These are phyloP conservation scores for Colistium nudipinnis DNA, from an alignment of 2,113 vertebrate species.

Conservation along the genomic window DNA sequence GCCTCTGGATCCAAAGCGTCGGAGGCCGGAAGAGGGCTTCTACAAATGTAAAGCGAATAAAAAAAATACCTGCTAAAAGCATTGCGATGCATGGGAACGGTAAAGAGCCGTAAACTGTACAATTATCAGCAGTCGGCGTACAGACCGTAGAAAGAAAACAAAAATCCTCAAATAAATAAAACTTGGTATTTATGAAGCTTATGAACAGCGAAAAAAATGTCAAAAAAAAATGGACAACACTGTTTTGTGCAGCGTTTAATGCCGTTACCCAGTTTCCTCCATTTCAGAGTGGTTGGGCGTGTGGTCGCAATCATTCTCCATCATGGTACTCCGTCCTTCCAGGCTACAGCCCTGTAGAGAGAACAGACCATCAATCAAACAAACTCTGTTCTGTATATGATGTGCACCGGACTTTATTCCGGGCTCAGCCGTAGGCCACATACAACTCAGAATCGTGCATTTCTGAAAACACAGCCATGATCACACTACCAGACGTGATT, in stretches of 20 bases:
- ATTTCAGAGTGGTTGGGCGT: conserved; percentile 84
- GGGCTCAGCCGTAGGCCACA: conserved; percentile 35
- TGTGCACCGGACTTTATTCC: not conserved
- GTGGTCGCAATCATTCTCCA: conserved; percentile 92
- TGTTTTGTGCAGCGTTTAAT: too few species aligned
- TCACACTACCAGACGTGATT: conserved; percentile 34
- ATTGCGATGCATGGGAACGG: not conserved
- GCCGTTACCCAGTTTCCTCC: conserved; percentile 86
- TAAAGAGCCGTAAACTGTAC: not conserved
- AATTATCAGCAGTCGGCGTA: too few species aligned
- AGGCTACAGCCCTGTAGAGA: conserved; percentile 87
- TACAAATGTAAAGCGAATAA: conserved; percentile 9
- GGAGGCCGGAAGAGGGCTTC: conserved; percentile 67
- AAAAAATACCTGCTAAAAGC: not conserved
- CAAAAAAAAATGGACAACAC: not conserved
- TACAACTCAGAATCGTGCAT: conserved; percentile 67
- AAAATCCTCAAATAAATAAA: too few species aligned
- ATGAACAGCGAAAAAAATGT: too few species aligned
- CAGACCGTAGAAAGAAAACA: too few species aligned
- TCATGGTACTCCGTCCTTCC: conserved; percentile 89
- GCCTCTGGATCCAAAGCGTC: conserved; percentile 77
- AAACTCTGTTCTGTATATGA: not conserved
- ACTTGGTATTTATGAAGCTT: too few species aligned
- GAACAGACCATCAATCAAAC: conserved; percentile 26
- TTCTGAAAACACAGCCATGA: conserved; percentile 41